These are phyloP conservation scores for Ormyrus labotus DNA, from an alignment of 2,888 invertebrate species.

Conservation along the genomic window DNA sequence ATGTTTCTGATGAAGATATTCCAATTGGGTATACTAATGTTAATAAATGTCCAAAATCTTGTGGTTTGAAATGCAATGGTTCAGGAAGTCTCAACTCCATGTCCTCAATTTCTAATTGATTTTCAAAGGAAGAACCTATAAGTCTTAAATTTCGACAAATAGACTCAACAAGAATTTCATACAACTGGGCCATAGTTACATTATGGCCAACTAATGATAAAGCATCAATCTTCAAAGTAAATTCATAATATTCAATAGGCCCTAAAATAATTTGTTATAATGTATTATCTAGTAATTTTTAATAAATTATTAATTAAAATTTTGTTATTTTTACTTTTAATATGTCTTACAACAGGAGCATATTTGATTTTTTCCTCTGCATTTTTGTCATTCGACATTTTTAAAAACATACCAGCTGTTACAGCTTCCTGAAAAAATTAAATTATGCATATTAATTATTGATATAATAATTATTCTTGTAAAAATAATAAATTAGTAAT, in stretches of 20 bases:
- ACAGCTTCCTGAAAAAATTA: conserved; percentile 77
- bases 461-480: neutral
- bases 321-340: conserved; percentile 79
- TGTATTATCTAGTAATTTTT: conserved; percentile 56
- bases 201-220: conserved; percentile 84
- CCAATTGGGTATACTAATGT: conserved; percentile 84
- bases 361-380: conserved; percentile 75
- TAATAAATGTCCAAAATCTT: conserved; percentile 85
- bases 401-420: conserved; percentile 80
- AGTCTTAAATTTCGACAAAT: conserved; percentile 83
- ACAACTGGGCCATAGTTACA: conserved; percentile 81
- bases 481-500: neutral
- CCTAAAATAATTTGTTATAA: conserved; percentile 68
- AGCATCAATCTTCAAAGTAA: conserved; percentile 83
- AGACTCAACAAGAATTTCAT: conserved; percentile 86
- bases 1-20: conserved; percentile 82
- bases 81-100: conserved; percentile 79
- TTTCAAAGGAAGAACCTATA: conserved; percentile 81
- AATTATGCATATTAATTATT: conserved; percentile 9
- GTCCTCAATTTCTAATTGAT: conserved; percentile 78
- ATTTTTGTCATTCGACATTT: conserved; percentile 79
- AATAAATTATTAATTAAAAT: conserved; percentile 18
- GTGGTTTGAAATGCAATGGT: conserved; percentile 86
- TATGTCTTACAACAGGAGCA: conserved; percentile 80
- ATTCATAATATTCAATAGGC: conserved; percentile 77